A percentile compares a stretch with the other conserved stretches of the same genome.
Evolutionary conservation across 2,888 invertebrate genomes (phyloP).

Genomic region (Parnassius glacialis): DNA sequence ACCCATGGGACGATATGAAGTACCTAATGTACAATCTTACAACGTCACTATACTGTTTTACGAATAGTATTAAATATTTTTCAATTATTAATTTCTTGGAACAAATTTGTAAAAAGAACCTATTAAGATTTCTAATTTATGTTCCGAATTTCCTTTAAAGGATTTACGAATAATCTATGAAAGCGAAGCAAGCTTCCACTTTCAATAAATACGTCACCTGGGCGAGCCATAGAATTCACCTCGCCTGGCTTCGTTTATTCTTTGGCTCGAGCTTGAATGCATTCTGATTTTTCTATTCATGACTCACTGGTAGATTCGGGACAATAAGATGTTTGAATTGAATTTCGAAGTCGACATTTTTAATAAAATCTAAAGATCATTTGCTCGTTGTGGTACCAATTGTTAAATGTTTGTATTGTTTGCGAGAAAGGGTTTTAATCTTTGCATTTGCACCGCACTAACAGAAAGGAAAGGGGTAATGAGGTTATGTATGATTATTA

Average conservation of each 20-base stretch:
- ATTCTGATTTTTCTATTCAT: conserved; percentile 26
- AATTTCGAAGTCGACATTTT: conserved; percentile 7
- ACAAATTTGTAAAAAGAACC: not conserved
- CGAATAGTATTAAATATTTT: too few relatives aligned
- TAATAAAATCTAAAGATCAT: not conserved
- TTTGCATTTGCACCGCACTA: too few relatives aligned
- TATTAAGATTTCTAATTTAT: not conserved
- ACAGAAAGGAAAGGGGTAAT: too few relatives aligned
- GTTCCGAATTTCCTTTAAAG: conserved; percentile 1
- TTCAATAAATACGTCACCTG: conserved; percentile 10
- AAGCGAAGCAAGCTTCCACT: conserved; percentile 6
- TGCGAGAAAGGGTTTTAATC: too few relatives aligned
- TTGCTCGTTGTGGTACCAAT: not conserved
- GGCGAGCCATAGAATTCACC: conserved; percentile 19
- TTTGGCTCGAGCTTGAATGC: conserved; percentile 17
- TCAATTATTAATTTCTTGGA: too few relatives aligned
- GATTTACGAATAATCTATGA: not conserved
- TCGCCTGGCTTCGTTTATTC: conserved; percentile 11
- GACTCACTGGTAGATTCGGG: conserved; percentile 5
- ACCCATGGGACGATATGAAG: too few relatives aligned
- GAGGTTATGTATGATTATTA: too few relatives aligned
- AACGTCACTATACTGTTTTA: too few relatives aligned
- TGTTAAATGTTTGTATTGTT: too few relatives aligned
- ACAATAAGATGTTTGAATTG: conserved; percentile 15
- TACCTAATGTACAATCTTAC: too few relatives aligned